Evolutionary conservation across 2,888 invertebrate species (phyloP).

Genomic region (Nycteola revayana): DNA sequence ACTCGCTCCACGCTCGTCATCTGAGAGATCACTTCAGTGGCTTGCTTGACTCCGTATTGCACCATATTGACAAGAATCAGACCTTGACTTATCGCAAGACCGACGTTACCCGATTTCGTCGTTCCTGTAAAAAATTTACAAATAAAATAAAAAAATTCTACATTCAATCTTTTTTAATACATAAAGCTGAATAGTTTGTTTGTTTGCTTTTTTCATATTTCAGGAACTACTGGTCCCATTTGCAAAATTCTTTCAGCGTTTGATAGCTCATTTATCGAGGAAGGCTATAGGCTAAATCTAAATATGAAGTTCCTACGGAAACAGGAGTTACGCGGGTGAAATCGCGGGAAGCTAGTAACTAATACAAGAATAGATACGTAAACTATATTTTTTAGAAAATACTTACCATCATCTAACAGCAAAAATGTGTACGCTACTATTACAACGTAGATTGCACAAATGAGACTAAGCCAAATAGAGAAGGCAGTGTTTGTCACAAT

Average conservation of each 20-base stretch:
- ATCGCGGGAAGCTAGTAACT: no score
- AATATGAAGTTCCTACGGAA: no score
- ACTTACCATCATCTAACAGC: conserved; percentile 79
- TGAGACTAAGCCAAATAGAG: conserved; percentile 84
- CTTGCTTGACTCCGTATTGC: conserved; percentile 90
- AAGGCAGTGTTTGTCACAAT: conserved; percentile 83
- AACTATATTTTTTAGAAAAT: not conserved
- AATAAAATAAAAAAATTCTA: no score
- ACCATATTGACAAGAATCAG: conserved; percentile 90
- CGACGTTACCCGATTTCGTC: conserved; percentile 85
- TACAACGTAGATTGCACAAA: conserved; percentile 83
- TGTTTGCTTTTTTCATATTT: no score
- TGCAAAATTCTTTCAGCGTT: no score
- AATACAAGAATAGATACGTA: no score
- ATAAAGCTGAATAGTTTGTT: no score
- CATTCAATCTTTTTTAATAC: no score
- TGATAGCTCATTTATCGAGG: no score
- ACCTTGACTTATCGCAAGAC: conserved; percentile 87
- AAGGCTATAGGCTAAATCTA: no score
- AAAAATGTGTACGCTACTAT: conserved; percentile 85
- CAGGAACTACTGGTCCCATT: no score
- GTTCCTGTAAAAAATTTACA: conserved; percentile 50
- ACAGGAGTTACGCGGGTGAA: no score
- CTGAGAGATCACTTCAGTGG: conserved; percentile 89
- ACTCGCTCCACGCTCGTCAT: conserved; percentile 93